Percentiles rank a stretch among this genome's conserved stretches.
phyloP scores from a whole-genome alignment of 23 tunicate genomes.

The Styela clava region DNA sequence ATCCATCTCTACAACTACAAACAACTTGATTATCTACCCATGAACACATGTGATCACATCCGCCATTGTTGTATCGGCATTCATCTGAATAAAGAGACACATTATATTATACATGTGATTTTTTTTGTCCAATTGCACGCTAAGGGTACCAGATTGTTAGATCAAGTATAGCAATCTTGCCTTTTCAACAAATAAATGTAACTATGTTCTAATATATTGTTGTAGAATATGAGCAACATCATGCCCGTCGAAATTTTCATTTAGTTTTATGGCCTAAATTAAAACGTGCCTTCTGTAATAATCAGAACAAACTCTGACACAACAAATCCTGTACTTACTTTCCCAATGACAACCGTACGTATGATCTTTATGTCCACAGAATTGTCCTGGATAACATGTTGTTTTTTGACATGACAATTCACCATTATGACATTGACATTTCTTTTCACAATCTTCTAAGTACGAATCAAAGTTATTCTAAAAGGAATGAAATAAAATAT shows the following conservation, averaged over 20 bases:
- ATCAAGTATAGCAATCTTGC: too few relatives aligned
- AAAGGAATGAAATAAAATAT: neutral
- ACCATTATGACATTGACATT: conserved; percentile 41
- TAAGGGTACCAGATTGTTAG: too few relatives aligned
- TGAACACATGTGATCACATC: conserved; percentile 57
- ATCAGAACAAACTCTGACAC: too few relatives aligned
- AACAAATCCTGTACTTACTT: too few relatives aligned
- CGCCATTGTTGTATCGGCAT: conserved; percentile 59
- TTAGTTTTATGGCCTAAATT: too few relatives aligned
- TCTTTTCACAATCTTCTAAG: conserved; percentile 22
- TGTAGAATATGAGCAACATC: too few relatives aligned
- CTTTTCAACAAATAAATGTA: too few relatives aligned
- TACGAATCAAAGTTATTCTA: conserved; percentile 22
- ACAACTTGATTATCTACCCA: conserved; percentile 16
- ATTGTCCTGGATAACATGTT: conserved; percentile 39
- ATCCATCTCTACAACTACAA: conserved; percentile 49
- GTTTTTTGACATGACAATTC: conserved; percentile 25
- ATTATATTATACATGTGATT: too few relatives aligned
- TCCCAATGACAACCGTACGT: conserved; percentile 69
- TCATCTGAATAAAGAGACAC: conserved; percentile 34
- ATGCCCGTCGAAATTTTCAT: too few relatives aligned
- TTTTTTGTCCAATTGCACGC: too few relatives aligned
- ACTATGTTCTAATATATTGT: too few relatives aligned
- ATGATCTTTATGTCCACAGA: conserved; percentile 37
- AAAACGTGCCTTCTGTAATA: too few relatives aligned